phyloP scores from a whole-genome alignment of 2,797 vertebrate genomes.

The Sylvilagus floridanus region DNA sequence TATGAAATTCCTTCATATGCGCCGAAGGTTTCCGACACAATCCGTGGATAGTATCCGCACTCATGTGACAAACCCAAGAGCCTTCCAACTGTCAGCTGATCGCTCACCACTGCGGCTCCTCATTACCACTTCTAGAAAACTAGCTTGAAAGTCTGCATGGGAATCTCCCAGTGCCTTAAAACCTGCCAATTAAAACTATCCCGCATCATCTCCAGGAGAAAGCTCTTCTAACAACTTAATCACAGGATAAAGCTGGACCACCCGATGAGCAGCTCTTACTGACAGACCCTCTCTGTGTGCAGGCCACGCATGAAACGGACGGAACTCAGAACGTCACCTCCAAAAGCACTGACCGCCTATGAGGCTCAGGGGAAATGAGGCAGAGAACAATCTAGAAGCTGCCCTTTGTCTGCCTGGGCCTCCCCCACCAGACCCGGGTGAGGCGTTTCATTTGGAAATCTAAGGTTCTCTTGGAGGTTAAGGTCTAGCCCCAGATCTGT shows the following conservation, averaged over 20 bases:
- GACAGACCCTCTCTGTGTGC: background rate
- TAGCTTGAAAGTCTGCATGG: background rate
- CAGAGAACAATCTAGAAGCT: background rate
- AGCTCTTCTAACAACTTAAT: background rate
- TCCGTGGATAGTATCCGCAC: background rate
- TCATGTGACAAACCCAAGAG: background rate
- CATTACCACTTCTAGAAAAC: background rate
- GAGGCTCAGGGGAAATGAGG: no score
- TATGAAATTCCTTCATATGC: no score
- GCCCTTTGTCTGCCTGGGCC: background rate
- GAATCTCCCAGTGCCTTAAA: background rate
- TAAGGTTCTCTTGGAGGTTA: conserved; percentile 33
- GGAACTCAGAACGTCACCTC: background rate
- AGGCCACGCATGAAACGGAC: background rate
- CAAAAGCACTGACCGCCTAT: background rate
- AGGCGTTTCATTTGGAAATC: conserved; percentile 48
- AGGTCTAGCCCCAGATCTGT: background rate
- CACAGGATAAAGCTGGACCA: background rate
- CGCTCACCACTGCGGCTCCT: background rate
- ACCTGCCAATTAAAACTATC: conserved; percentile 13
- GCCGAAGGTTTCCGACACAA: background rate
- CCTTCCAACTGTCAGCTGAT: background rate
- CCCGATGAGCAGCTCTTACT: background rate
- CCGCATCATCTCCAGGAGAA: conserved; percentile 13
- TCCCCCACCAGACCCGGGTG: background rate